Conservation (phyloP, 1,140 invertebrate genomes). For the Phocides pigmalion region DNA sequence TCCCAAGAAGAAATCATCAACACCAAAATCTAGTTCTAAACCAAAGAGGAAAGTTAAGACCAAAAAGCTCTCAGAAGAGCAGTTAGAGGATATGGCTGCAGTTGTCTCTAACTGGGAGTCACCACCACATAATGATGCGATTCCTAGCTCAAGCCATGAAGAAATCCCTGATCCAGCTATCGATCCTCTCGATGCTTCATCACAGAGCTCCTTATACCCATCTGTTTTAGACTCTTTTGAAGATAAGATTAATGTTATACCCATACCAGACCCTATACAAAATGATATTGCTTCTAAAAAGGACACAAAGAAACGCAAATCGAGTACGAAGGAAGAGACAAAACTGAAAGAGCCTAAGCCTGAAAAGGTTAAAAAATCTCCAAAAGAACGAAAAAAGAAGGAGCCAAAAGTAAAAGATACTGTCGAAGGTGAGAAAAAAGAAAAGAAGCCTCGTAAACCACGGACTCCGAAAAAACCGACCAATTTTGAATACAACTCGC, state of each 20-base stretch:
- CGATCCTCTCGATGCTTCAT: conserved; percentile 40
- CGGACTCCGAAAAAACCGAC: conserved; percentile 56
- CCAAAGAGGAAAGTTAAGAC: conserved; percentile 53
- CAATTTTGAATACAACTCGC: conserved; percentile 63
- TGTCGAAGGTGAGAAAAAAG: conserved; percentile 39
- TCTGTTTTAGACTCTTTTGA: conserved; percentile 1
- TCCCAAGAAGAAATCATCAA: conserved; percentile 38
- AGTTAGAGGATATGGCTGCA: conserved; percentile 66
- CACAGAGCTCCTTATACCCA: not conserved
- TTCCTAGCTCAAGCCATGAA: not conserved
- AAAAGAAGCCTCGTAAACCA: conserved; percentile 67
- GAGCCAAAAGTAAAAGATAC: conserved; percentile 45
- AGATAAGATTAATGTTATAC: conserved; percentile 29
- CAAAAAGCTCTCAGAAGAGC: conserved; percentile 64
- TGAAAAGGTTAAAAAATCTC: conserved; percentile 58
- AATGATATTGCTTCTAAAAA: conserved; percentile 45
- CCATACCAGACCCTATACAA: conserved; percentile 16
- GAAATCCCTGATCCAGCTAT: conserved; percentile 7
- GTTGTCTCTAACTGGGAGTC: conserved; percentile 68
- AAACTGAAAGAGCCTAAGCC: conserved; percentile 59
- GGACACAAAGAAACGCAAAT: conserved; percentile 65
- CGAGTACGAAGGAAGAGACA: conserved; percentile 44
- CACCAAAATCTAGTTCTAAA: conserved; percentile 38
- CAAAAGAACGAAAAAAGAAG: conserved; percentile 41
- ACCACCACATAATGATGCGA: conserved; percentile 54